Evolutionary conservation across 2,888 invertebrate genomes (phyloP), one percentile per base, ranked within the genome.

Genomic region (Dilophus febrilis): DNA sequence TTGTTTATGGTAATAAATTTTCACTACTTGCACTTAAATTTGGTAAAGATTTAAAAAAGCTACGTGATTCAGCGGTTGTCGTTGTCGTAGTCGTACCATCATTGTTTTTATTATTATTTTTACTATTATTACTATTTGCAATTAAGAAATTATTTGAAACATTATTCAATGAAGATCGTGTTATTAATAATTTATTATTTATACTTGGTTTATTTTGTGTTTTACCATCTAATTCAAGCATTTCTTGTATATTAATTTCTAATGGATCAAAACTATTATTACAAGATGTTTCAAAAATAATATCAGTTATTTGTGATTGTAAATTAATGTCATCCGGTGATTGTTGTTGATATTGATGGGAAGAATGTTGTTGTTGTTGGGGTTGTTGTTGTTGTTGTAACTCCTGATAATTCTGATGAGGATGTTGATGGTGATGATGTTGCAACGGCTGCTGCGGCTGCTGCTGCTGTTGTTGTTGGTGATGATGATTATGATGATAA

Each of bases 1-100:
- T 6, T 22, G 8, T 22, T 22, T 22, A 8, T 22, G 22, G 68
- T 50, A 74, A 66, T 53, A 74, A 65, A 54, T 68, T 71, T 59
- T 74, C 74, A 57, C 71, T 72, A 58, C 72, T 72, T 52, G 76
- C 73, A 61, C 72, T 76, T 64, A 78, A 66, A 66, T 78, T 77
- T 61, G 78, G 78, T 66, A 79, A 69, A 51, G 71, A 71, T 56
- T 71, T 71, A 51, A 70, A 71, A 49, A 68, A 66, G 51, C 37
- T 58, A 55, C 42, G 54, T 49, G 35, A 35, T 10, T 40, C 39
- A n/a, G 39, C 5, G 29, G 14, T 28, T n/a, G n/a, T n/a, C n/a
- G n/a, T n/a, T n/a, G n/a, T n/a, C n/a, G n/a, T n/a, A n/a, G n/a
- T n/a, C n/a, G 27, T 6, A 27, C 8, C 35, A 14, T 19, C 27